Evolutionary conservation across 2,113 vertebrate species (phyloP).

Genomic region (Pachypanchax playfairii): DNA sequence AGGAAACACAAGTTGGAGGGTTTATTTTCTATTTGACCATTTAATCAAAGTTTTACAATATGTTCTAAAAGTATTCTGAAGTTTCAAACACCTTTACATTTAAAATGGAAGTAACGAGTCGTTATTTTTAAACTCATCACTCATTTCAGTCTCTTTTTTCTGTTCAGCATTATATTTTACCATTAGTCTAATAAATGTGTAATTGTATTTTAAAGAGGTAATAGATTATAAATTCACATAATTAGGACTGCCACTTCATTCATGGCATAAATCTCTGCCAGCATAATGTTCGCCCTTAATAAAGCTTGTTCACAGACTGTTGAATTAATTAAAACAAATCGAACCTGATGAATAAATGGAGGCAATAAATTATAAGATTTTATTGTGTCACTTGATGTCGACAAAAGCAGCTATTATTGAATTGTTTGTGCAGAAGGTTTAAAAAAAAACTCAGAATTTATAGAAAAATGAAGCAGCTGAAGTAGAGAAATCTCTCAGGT

Average conservation of each 20-base stretch:
- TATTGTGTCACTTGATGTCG: slow-evolving; percentile 56
- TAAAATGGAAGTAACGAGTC: slow-evolving; percentile 1
- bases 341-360: slow-evolving; percentile 75
- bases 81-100: no score
- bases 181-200: slow-evolving; percentile 78
- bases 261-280: slow-evolving; percentile 76
- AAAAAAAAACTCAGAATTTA: no score
- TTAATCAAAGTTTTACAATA: no score
- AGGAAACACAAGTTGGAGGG: slow-evolving; percentile 56
- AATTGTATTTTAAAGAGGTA: slow-evolving; percentile 82
- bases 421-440: slow-evolving; percentile 47
- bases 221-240: slow-evolving; percentile 77
- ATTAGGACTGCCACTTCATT: slow-evolving; percentile 74
- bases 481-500: no score
- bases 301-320: slow-evolving; percentile 71
- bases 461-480: no score
- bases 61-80: no score
- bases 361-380: slow-evolving; percentile 72
- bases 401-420: slow-evolving; percentile 61
- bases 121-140: slow-evolving; percentile 26
- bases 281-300: slow-evolving; percentile 72
- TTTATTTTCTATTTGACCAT: neutral
- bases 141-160: slow-evolving; percentile 42
- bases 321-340: slow-evolving; percentile 78
- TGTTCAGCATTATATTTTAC: slow-evolving; percentile 65